These are phyloP conservation scores for Holacanthella duospinosa DNA, from an alignment of 2,888 invertebrate genomes.

Conservation along the genomic window DNA sequence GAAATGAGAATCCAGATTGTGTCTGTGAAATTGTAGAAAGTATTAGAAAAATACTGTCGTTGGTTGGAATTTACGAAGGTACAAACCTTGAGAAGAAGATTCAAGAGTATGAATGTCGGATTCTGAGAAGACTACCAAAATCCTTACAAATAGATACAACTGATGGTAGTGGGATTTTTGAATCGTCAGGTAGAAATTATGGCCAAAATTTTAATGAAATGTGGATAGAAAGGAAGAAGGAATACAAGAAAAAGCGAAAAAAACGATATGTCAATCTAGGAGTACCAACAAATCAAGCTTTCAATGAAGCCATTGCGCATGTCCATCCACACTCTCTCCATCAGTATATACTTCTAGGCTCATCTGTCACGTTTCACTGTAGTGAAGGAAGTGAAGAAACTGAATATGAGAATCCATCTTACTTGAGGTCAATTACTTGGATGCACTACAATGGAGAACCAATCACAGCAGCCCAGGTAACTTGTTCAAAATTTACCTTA, in stretches of 20 bases:
- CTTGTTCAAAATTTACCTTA: not conserved
- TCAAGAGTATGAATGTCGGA: not conserved
- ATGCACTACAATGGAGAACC: conserved; percentile 15
- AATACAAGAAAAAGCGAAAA: not conserved
- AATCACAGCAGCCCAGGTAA: conserved; percentile 13
- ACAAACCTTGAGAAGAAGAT: not conserved
- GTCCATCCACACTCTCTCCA: conserved; percentile 9
- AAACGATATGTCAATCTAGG: not conserved
- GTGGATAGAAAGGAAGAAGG: no score
- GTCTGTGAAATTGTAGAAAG: not conserved
- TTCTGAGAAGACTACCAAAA: not conserved
- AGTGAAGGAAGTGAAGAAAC: not conserved
- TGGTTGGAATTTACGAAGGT: not conserved
- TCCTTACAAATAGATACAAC: not conserved
- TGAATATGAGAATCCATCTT: not conserved
- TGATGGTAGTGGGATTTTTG: not conserved
- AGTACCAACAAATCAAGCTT: conserved; percentile 4
- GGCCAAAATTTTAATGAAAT: no score
- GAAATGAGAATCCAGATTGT: not conserved
- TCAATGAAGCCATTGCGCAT: conserved; percentile 4
- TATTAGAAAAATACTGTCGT: not conserved
- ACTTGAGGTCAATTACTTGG: conserved; percentile 9
- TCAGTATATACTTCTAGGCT: conserved; percentile 10
- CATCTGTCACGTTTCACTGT: conserved; percentile 5
- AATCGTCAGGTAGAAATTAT: not conserved